Evolutionary conservation across 2,113 vertebrate species (phyloP), one percentile per base, ranked within the genome.

Genomic region (Ciconia boyciana): DNA sequence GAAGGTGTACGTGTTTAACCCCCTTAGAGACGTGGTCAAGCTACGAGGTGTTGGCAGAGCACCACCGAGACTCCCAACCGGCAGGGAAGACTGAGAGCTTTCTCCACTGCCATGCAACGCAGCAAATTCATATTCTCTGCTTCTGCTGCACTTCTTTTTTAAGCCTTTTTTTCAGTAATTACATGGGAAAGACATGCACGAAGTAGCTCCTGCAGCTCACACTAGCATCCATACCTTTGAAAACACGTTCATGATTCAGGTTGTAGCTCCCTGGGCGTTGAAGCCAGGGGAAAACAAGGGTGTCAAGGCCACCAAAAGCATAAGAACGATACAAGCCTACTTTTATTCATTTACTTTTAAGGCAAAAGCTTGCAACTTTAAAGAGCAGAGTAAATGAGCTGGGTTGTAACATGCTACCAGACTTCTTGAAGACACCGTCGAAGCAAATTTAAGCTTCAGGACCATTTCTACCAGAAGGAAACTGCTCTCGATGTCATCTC

Each of bases 181-280:
- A 13, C 21, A 13, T 0, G 10, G 34, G 28, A 86, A 87, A 87
- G 44, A 22, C 9, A 2, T 0, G 4, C 22, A 32, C 0, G 1
- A 60, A 66, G 55, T 44, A 69, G 41, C 32, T 75, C 52, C 49
- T 2, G 0, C 4, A 14, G 49, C 41, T 25, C 31, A 4, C 5
- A 0, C 13, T 3, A 22, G 21, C 31, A 41, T 36, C 87, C 44
- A 3, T 2, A 8, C 21, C 62, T 77, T 79, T 49, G 49, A 26
- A 78, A 95, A 87, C n/a, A 36, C 4, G 1, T 13, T 21, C 25
- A 9, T 7, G 77, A 57, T 24, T 41, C 9, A 61, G 77, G 16
- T 10, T 79, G 46, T 14, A 51, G 55, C 26, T 66, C 31, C 28
- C 15, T 9, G n/a, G 41, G 16, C 5, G 5, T 2, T 5, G 26